Evolutionary conservation across 2,888 invertebrate genomes (phyloP).

Genomic region (Caenorhabditis sp.): DNA sequence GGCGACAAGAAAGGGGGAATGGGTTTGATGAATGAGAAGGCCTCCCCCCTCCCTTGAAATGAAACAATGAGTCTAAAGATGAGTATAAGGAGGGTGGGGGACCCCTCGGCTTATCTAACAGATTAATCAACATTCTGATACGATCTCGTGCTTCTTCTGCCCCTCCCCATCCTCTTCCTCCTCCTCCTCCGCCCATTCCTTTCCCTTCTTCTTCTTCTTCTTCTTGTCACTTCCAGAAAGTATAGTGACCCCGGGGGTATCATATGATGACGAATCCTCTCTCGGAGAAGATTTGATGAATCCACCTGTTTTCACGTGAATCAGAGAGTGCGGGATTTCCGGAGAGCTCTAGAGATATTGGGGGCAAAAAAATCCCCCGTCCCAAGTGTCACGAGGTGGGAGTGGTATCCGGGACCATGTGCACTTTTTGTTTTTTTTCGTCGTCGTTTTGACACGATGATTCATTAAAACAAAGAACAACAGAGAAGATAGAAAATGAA

Average conservation of each 20-base stretch:
- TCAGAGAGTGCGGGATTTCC: conserved; percentile 26
- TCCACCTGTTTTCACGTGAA: conserved; percentile 55
- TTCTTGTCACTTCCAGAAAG: conserved; percentile 39
- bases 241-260: conserved; percentile 49
- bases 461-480: conserved; percentile 46
- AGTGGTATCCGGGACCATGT: conserved; percentile 31
- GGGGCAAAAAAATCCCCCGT: neutral
- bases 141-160: conserved; percentile 57
- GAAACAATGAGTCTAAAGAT: conserved; percentile 22
- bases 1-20: neutral
- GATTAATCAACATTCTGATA: conserved; percentile 59
- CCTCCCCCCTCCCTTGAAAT: conserved; percentile 1
- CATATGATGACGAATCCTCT: conserved; percentile 46
- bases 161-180: neutral
- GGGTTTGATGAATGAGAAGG: conserved; percentile 13
- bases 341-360: conserved; percentile 18
- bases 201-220: neutral
- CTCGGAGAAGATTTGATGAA: conserved; percentile 10
- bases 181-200: conserved; percentile 1
- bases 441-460: conserved; percentile 10
- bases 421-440: conserved; percentile 50
- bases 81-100: neutral
- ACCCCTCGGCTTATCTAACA: conserved; percentile 37
- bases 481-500: neutral
- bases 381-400: conserved; percentile 13